Percentiles rank a stretch among this genome's conserved stretches.
Evolutionary conservation across 2,888 invertebrate genomes (phyloP).

Genomic region (Pachydiplax longipennis): DNA sequence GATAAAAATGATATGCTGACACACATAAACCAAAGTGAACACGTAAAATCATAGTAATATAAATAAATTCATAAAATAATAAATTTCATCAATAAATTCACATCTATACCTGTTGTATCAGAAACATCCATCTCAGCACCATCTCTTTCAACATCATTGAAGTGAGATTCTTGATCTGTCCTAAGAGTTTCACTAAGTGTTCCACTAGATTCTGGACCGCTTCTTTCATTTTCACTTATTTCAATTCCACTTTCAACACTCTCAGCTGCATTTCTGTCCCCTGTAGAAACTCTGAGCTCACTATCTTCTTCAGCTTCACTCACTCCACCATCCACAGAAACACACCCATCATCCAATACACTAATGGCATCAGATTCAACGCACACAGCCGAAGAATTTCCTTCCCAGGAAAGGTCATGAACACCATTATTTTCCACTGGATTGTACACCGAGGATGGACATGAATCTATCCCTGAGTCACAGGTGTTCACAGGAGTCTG

Average conservation of each 20-base stretch:
- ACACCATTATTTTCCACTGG: not conserved
- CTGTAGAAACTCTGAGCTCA: no score
- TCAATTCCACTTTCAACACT: not conserved
- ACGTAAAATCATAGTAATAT: not conserved
- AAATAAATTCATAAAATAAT: no score
- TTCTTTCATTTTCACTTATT: not conserved
- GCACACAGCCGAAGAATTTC: not conserved
- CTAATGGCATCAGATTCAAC: not conserved
- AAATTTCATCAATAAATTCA: no score
- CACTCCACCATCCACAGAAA: not conserved
- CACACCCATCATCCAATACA: slow-evolving; percentile 1
- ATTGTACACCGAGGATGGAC: slow-evolving; percentile 26
- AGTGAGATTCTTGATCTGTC: not conserved
- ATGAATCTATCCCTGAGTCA: slow-evolving; percentile 30
- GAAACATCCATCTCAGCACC: not conserved
- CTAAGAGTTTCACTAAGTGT: not conserved
- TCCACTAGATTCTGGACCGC: slow-evolving; percentile 4
- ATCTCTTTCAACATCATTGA: not conserved
- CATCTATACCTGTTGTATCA: not conserved
- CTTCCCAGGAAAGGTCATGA: not conserved
- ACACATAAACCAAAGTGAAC: not conserved
- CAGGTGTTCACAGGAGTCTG: not conserved
- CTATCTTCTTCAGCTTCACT: not conserved
- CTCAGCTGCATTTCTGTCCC: no score
- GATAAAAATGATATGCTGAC: no score